Conservation (phyloP, 2,113 vertebrate species). For the Motacilla tschutschensis region DNA sequence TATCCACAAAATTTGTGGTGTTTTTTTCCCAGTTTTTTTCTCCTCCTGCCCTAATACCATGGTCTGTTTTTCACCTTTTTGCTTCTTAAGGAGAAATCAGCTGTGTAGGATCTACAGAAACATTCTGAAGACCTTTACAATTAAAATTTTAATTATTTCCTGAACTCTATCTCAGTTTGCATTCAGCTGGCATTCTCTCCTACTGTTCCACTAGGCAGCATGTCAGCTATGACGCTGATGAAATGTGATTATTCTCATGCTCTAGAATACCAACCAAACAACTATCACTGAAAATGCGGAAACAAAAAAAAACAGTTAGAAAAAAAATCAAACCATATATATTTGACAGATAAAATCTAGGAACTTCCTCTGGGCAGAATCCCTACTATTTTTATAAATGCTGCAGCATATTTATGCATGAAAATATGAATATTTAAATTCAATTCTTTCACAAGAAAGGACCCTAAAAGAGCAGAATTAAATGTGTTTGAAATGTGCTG, state of each 20-base stretch:
- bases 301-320: not conserved
- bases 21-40: not conserved
- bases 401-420: not conserved
- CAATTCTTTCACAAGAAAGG: not conserved
- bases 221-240: not conserved
- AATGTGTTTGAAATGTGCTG: not conserved
- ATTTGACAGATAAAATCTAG: not conserved
- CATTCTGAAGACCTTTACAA: not conserved
- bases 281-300: not conserved
- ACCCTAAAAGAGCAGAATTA: not conserved
- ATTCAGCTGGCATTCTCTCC: not conserved
- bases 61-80: rapidly evolving
- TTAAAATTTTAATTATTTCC: not conserved
- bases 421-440: not conserved
- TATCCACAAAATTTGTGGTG: not conserved
- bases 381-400: not conserved
- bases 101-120: not conserved
- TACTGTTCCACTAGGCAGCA: not conserved
- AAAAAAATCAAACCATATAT: not conserved
- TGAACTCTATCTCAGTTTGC: not conserved
- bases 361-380: not conserved
- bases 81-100: not conserved
- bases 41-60: rapidly evolving
- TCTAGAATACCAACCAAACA: not conserved
- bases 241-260: not conserved